Evolutionary conservation across 2,797 vertebrate genomes (phyloP).

Genomic region (Jordanella pulchra): DNA sequence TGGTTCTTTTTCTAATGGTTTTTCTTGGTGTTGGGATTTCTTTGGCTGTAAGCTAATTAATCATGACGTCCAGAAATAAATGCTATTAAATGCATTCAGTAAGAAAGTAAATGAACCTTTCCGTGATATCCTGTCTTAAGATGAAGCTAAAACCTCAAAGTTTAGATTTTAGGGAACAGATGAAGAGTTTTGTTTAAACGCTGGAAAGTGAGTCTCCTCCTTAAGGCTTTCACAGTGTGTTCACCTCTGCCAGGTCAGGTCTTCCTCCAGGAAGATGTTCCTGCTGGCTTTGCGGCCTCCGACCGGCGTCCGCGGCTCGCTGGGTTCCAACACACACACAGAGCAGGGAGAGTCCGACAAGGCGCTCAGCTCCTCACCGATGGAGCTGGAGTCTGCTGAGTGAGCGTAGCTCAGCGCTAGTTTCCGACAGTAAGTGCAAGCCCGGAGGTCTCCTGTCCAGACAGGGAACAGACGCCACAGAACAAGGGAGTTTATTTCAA

Average conservation of each 20-base stretch:
- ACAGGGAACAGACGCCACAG: not conserved
- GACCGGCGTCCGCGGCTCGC: constrained; percentile 92
- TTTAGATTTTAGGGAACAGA: not conserved
- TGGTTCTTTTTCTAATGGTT: not conserved
- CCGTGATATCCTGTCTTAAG: not conserved
- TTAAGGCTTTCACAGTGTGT: not conserved
- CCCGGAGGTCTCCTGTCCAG: constrained; percentile 89
- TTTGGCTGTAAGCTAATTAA: not conserved
- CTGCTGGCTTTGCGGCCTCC: constrained; percentile 94
- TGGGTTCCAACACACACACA: constrained; percentile 88
- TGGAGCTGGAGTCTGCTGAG: constrained; percentile 91
- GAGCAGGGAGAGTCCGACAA: constrained; percentile 90
- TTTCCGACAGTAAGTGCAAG: constrained; percentile 97
- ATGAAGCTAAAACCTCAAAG: not conserved
- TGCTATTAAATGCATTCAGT: not conserved
- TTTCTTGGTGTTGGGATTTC: not conserved
- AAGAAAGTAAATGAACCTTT: not conserved
- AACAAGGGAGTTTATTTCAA: not conserved
- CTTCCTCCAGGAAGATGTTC: constrained; percentile 97
- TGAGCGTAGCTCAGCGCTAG: constrained; percentile 95
- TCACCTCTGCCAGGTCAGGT: constrained; percentile 96
- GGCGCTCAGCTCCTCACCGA: constrained; percentile 92
- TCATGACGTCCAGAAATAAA: not conserved
- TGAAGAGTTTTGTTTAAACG: not conserved
- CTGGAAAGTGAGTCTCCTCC: not conserved